Base-by-base conservation (phyloP, 2,797 vertebrate species). In the Trachurus trachurus region DNA sequence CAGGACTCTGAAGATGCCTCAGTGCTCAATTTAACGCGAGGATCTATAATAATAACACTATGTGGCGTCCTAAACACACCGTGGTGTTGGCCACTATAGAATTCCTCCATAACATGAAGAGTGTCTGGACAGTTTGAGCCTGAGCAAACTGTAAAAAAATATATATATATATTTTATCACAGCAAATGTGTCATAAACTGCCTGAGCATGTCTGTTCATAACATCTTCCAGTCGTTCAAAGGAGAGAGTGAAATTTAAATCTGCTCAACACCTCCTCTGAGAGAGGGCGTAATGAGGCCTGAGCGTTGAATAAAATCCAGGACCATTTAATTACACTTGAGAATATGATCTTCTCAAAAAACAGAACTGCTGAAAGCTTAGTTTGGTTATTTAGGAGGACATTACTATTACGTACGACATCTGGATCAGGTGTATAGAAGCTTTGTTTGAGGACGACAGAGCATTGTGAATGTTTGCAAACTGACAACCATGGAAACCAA, bases 1-100 rank as follows among this genome's bases (percentile, higher is more conserved):
- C 53, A 77, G 39, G 22, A 50, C 17, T 31, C 9, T 26, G 57
- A 53, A 68, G 47, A 75, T 19, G 13, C 37, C 50, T 65, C 61
- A 12, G 34, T 71, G 57, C 37, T 49, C 54, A 50, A 17, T 22
- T 56, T 44, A 19, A 77, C 13, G 59, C 54, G 49, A 37, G 6
- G 21, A 42, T 45, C n/a, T 16, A 22, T 13, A 22, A 6, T 12
- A 42, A 29, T 26, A 26, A 26, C 49, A 62, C 5, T 42, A 19
- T 12, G 19, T 39, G 26, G n/a, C 9, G 61, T 60, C 16, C 21
- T n/a, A 45, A 11, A 3, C 2, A 19, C 40, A 56, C 1, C 62
- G 37, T 37, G 8, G 26, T 26, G 26, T 54, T 11, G 29, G 11
- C 34, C 64, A 13, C 21, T 45, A 13, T 44, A 17, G 4, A 42